Base-by-base conservation (phyloP, 1,140 invertebrate genomes). In the Zaprionus kolodkinae region DNA sequence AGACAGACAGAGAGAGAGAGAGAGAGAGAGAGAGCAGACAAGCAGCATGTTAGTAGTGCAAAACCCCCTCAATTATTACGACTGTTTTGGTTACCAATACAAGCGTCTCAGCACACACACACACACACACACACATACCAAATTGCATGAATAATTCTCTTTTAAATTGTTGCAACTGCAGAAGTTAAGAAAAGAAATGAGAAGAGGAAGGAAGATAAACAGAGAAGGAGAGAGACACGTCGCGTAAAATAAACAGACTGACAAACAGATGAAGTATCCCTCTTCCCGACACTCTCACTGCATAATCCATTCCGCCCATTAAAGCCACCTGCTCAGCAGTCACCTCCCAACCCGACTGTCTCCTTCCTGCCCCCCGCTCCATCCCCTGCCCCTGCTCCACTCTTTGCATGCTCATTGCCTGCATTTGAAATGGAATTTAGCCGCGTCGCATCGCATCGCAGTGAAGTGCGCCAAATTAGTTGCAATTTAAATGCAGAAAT, bases 91-190 rank as follows among this genome's bases (percentile, higher is more conserved):
- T 45, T 67, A n/a, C 62, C 64, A 50, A 57, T 64, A 57, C 54
- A 54, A 13, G 17, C 50, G 27, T 27, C 61, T 54, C 43, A 11
- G 6, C 55, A 43, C 65, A 38, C 55, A 70, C 65, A 73, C 2
- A 21, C 21, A 21, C 21, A 21, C 21, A n/a, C n/a, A n/a, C n/a
- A n/a, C n/a, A n/a, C n/a, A n/a, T n/a, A n/a, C 4, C 81, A 91
- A 91, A 91, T 91, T 91, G 88, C 83, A 91, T 91, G 88, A 91
- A 91, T 91, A 91, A 91, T 91, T 91, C 88, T 60, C 88, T 91
- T 91, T 91, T 73, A 87, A 91, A 87, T 91, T 91, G 78, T 79
- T 54, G 78, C 75, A 81, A 33, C 48, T 50, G 17, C 5, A 10
- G 27, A 5, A 7, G 17, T n/a, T 2, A 5, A 2, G 13, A 9